Evolutionary conservation across 2,797 vertebrate genomes (phyloP), one percentile per base, ranked within the genome.

Genomic region (Heliangelus exortis): DNA sequence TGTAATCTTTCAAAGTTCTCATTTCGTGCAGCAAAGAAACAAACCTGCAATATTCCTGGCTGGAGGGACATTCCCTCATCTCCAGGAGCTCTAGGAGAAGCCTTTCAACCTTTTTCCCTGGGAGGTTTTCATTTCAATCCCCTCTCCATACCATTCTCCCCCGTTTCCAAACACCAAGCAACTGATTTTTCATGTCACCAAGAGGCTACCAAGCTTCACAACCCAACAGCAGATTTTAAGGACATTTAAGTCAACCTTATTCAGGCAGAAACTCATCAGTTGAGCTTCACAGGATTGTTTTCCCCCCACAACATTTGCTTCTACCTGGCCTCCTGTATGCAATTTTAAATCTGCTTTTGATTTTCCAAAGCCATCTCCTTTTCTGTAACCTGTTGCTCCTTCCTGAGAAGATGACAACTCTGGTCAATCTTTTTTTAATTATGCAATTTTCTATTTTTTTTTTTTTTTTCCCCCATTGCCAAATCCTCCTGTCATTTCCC

Each of bases 271-370:
- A 73, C 9, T 21, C 77, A 77, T 17, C 25, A 67, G 14, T 9
- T 43, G 18, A 6, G 19, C 10, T 71, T 34, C 29, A 2, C 58
- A 3, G 14, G 48, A 26, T 1, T 21, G 33, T 31, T 33, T 31
- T 0, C 3, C 3, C 31, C 8, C 36, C 26, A 1, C 25, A 33
- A 5, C 29, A 66, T 82, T 45, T 75, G 8, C 36, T 71, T 17
- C 0, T 4, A 33, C 26, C 54, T 54, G 0, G 0, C 15, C 12
- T 23, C 41, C 21, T 14, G 7, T 6, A 20, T 1, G 8, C 31
- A 18, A 67, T 34, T 45, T 34, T 4, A 68, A 61, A 51, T 22
- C 47, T 34, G 5, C 14, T 19, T 10, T 11, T 47, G 54, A 54
- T 86, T 81, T 84, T 26, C 73, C 53, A 45, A 90, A 66, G 31